These are phyloP conservation scores for Dolichotis patagonum DNA, from an alignment of 2,113 vertebrate genomes.

Conservation along the genomic window DNA sequence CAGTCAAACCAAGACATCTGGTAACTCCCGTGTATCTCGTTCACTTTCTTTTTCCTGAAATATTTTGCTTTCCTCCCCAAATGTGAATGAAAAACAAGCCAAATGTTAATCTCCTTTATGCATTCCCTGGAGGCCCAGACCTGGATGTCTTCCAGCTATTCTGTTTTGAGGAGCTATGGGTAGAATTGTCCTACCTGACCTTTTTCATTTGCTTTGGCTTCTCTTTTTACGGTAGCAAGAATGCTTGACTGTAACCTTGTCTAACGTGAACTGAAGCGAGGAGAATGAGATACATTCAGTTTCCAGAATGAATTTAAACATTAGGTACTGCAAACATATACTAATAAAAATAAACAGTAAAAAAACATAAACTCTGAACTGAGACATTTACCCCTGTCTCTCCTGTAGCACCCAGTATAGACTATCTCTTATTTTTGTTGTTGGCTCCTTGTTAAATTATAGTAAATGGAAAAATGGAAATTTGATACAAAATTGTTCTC, in stretches of 20 bases:
- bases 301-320: neutral
- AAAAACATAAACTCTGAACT: neutral
- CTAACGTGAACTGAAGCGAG: neutral
- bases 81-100: neutral
- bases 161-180: neutral
- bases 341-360: neutral
- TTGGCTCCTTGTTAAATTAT: neutral
- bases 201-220: neutral
- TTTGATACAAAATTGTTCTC: neutral
- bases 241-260: neutral
- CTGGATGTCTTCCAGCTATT: neutral
- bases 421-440: neutral
- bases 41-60: neutral
- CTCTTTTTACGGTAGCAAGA: neutral
- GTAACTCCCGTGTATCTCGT: neutral
- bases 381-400: neutral
- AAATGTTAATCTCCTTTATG: neutral
- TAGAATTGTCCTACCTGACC: neutral
- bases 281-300: neutral
- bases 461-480: neutral
- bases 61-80: neutral
- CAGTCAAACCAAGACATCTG: neutral
- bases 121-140: neutral
- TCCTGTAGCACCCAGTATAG: neutral
- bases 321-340: neutral